Evolutionary conservation across 2,888 invertebrate genomes (phyloP), one percentile per base, ranked within the genome.

Genomic region (Pocota personata): DNA sequence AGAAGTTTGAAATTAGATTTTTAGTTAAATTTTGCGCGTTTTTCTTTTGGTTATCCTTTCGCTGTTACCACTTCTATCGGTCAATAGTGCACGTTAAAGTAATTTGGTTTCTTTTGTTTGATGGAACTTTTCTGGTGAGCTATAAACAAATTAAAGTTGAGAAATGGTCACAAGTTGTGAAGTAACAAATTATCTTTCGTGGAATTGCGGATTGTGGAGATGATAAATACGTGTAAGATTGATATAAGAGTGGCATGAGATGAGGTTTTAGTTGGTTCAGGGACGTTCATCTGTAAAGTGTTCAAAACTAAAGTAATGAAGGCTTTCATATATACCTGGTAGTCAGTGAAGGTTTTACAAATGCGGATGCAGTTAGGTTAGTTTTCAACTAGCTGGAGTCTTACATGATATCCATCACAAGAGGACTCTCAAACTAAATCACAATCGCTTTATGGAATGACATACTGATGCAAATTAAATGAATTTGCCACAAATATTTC

Each of bases 1-100:
- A 76, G 75, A 84, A 79, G 64, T 84, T 84, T 80, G 57, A 84
- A 84, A 80, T 84, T 80, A 75, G 84, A 80, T 84, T 84, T 84
- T 80, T 84, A 80, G 79, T 80, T 35, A 80, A 80, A 80, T 76
- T 84, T 43, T 50, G 48, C 64, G 69, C 60, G 48, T 75, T 83
- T 69, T 72, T 82, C 72, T 62, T 37, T 83, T 21, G 58, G 71
- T 24, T 35, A 62, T 82, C 37, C 24, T 40, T 55, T 16, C 21
- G 46, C 52, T 43, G 24, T n/a, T 14, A 10, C 30, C 19, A n/a
- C 48, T 35, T 14, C 30, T 3, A 48, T 8, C 12, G 73, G 40
- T 10, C 80, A 67, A 55, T 50, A 46, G 62, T 19, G 32, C 16
- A n/a, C n/a, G 37, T 30, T 14, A 30, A 43, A 71, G 43, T 35